Evolutionary conservation across 2,797 vertebrate species (phyloP).

Genomic region (Numenius phaeopus): DNA sequence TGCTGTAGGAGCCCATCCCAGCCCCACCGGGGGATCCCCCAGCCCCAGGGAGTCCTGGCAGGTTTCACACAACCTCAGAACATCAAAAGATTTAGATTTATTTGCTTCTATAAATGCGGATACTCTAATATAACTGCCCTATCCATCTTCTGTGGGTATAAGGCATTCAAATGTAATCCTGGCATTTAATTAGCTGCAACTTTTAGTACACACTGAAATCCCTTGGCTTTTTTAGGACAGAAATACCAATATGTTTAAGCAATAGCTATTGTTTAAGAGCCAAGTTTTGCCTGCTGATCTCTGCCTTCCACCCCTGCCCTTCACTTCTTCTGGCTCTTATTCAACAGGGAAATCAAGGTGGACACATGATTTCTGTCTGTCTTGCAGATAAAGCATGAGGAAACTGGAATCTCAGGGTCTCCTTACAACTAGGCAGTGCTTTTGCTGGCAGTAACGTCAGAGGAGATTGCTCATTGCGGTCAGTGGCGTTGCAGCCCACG

Average conservation of each 20-base stretch:
- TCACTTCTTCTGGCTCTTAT: background rate
- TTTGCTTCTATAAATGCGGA: background rate
- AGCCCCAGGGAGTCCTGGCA: background rate
- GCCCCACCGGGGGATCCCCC: accelerated
- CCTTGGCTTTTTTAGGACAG: background rate
- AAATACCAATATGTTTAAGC: background rate
- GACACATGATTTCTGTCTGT: background rate
- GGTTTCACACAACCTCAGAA: background rate
- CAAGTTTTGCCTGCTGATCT: background rate
- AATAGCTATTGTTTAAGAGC: background rate
- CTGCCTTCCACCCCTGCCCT: background rate
- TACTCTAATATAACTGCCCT: background rate
- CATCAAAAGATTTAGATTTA: background rate
- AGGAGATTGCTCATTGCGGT: background rate
- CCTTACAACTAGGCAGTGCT: background rate
- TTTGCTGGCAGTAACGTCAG: background rate
- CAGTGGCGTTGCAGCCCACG: accelerated
- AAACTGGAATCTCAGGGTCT: background rate
- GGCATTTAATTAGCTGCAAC: background rate
- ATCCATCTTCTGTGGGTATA: background rate
- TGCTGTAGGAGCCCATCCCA: background rate
- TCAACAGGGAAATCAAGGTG: background rate
- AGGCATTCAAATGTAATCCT: background rate
- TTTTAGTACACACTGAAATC: background rate
- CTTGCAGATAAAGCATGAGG: background rate